These are phyloP conservation scores for Phalanger gymnotis DNA, from an alignment of 2,797 vertebrate species.

Conservation along the genomic window DNA sequence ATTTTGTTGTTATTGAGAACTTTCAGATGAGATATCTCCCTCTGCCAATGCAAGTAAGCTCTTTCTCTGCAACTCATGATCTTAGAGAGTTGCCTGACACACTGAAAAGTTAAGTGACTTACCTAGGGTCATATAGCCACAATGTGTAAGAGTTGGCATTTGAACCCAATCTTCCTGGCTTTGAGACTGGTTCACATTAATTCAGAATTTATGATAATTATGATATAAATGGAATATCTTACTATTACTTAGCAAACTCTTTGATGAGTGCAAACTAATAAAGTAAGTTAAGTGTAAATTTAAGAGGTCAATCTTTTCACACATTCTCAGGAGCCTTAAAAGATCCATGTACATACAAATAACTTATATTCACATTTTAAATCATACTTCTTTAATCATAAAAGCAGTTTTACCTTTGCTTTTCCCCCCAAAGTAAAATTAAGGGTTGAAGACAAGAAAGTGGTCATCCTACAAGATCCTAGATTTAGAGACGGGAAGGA, in stretches of 20 bases:
- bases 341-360: no score
- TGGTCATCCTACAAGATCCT: neutral
- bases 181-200: neutral
- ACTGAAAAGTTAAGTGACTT: neutral
- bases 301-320: neutral
- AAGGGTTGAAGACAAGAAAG: neutral
- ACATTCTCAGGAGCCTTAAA: neutral
- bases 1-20: neutral
- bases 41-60: neutral
- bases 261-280: neutral
- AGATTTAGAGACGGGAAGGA: neutral
- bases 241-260: neutral
- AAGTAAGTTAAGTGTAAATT: neutral
- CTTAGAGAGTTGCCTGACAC: neutral
- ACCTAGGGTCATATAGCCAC: neutral
- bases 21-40: neutral
- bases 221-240: neutral
- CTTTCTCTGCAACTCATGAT: neutral
- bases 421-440: constrained; percentile 19
- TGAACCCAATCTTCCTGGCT: neutral
- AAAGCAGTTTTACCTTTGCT: neutral
- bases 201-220: neutral
- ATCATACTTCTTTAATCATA: neutral
- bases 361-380: no score
- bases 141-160: neutral